Base-by-base conservation (phyloP, 2,888 invertebrate species). In the Cephus spinipes region DNA sequence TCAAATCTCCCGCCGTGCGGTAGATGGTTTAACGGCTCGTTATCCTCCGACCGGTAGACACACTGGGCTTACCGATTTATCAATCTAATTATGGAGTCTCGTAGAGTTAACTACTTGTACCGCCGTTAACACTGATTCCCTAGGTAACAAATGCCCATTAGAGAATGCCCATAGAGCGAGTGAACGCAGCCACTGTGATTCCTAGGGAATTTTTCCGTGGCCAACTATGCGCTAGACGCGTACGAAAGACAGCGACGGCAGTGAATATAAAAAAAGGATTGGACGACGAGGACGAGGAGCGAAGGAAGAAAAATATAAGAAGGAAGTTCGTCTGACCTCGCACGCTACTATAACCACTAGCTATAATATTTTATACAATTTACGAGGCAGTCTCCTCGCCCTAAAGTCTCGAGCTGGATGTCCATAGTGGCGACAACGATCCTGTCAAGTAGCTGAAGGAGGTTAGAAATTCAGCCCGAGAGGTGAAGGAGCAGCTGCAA, bases 321-420 rank as follows among this genome's bases (percentile, higher is more conserved):
- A 71, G 71, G 71, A 33, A 33, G 31, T 23, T 55, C 55, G 71
- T 31, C 71, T 71, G 71, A 33, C 55, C 71, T 71, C 71, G 33
- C 12, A 12, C 33, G 71, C 71, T 71, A 33, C 32, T 71, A 11
- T 33, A 71, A 33, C 33, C 82, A 79, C 80, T 84, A 86, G 83
- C 73, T 79, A 82, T 80, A 81, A 88, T 89, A 89, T 87, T 88
- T 89, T 84, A 86, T 82, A 77, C 78, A 77, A 81, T 89, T 89
- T 89, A 89, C 88, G 89, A 89, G 86, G 80, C 82, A 86, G 84
- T 83, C 85, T 81, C 82, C 81, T 81, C 82, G 71, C 31, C 55
- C 71, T 71, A 33, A 33, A 71, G 71, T 31, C 71, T 31, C 31
- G 71, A 33, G 32, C 23, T 71, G 71, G 31, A 31, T 71, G 71